phyloP scores from a whole-genome alignment of 1,140 invertebrate genomes.

The Zaprionus vittiger region DNA sequence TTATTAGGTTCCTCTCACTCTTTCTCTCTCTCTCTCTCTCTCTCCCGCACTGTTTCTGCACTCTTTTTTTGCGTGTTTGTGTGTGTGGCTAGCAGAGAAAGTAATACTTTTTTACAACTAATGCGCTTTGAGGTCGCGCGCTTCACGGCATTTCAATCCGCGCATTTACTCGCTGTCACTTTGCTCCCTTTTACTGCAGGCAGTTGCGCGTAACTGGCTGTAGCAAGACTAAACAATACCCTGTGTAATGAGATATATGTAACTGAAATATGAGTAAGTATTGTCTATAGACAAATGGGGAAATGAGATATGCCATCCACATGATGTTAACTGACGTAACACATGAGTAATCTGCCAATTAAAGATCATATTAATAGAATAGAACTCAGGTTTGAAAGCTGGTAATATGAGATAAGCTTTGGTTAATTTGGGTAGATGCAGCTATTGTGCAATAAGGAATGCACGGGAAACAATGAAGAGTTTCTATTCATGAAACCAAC shows the following conservation, averaged over 20 bases:
- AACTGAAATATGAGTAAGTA: not conserved
- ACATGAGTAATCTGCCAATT: too few relatives aligned
- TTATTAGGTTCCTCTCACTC: conserved; percentile 60
- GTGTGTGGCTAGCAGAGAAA: conserved; percentile 40
- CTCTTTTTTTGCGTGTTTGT: conserved; percentile 13
- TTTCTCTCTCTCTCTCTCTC: not conserved
- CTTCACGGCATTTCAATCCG: conserved; percentile 54
- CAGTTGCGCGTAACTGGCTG: not conserved
- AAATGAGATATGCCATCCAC: too few relatives aligned
- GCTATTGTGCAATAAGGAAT: too few relatives aligned
- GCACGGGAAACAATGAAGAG: too few relatives aligned
- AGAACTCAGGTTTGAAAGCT: not conserved
- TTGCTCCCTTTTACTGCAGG: conserved; percentile 22
- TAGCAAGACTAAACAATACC: not conserved
- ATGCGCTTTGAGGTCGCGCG: conserved; percentile 74
- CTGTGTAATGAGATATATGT: not conserved
- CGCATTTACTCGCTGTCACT: conserved; percentile 31
- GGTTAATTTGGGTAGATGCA: too few relatives aligned
- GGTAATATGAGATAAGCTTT: not conserved
- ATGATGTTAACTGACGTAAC: too few relatives aligned
- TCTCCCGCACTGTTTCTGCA: not conserved
- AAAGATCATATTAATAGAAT: not conserved
- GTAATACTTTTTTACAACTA: conserved; percentile 67
- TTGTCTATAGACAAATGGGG: too few relatives aligned
- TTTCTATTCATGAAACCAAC: too few relatives aligned